Evolutionary conservation across 2,113 vertebrate species (phyloP), one percentile per base, ranked within the genome.

Genomic region (Murina feae): DNA sequence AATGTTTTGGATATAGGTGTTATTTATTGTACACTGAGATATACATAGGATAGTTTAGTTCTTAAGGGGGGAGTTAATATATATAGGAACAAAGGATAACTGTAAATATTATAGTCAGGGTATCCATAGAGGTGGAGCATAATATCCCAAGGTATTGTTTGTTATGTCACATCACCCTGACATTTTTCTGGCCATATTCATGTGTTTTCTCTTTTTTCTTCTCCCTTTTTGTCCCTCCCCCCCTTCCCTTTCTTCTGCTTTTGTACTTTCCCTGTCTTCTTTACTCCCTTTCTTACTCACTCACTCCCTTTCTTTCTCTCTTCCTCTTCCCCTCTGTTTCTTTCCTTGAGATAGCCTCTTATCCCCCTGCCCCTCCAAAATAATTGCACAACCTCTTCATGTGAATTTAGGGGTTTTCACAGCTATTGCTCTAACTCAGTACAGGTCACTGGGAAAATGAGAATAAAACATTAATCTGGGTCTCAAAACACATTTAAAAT

Each of bases 381-480:
- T n/a, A 83, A 4, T 58, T 23, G 13, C 12, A 42, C 53, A 32
- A 28, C 32, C 21, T n/a, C 2, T 23, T 39, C 51, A 0, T 63
- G 21, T 84, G 25, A 85, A 39, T 44, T 32, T 47, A 60, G 14
- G 8, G 5, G 17, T 75, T 92, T 96, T 9, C 13, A 80, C 11
- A 25, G 75, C 90, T 71, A 28, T 63, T 89, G 10, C 11, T 90
- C 14, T 55, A 53, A 55, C 35, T 94, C 53, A 95, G 32, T 76
- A 17, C 2, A 80, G 13, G 55, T 4, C 13, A 53, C 0, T 65
- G 84, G 35, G 17, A 63, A 96, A 79, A 76, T 44, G 35, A 74
- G 25, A 79, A 49, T 72, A 87, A 68, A 86, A 78, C 20, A 53
- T n/a, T 85, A 92, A 4, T 53, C 11, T 90, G 17, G 53, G 51